Evolutionary conservation across 2,113 vertebrate species (phyloP).

Genomic region (Leucopsar rothschildi): DNA sequence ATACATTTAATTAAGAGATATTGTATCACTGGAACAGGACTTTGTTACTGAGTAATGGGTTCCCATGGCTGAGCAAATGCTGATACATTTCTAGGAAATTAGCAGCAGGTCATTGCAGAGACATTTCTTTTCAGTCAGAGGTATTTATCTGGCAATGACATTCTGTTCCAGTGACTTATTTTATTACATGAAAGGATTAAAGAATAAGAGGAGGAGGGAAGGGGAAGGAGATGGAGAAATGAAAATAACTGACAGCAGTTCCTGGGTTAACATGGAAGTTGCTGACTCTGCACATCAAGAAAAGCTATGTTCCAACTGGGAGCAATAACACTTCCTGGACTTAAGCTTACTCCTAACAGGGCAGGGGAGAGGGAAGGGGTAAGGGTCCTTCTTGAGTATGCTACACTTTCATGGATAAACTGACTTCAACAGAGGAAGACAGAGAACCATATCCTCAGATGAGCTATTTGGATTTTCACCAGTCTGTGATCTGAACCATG

Average conservation of each 20-base stretch:
- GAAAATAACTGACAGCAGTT: slow-evolving; percentile 60
- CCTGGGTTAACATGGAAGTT: neutral
- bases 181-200: slow-evolving; percentile 69
- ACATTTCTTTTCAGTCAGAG: slow-evolving; percentile 62
- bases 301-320: slow-evolving; percentile 33
- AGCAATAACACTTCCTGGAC: neutral
- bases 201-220: slow-evolving; percentile 46
- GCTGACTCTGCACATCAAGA: slow-evolving; percentile 26
- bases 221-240: slow-evolving; percentile 53
- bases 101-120: slow-evolving; percentile 47
- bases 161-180: slow-evolving; percentile 69
- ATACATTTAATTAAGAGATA: slow-evolving; percentile 70
- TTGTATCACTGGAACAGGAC: slow-evolving; percentile 41
- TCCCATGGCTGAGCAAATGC: slow-evolving; percentile 64
- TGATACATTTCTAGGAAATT: slow-evolving; percentile 63
- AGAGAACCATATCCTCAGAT: neutral
- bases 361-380: neutral
- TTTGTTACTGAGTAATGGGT: slow-evolving; percentile 48
- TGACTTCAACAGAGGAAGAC: neutral
- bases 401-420: neutral
- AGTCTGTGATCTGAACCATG: neutral
- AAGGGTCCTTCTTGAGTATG: neutral
- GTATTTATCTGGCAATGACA: slow-evolving; percentile 63
- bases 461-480: neutral
- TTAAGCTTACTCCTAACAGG: neutral